Evolutionary conservation across 2,113 vertebrate genomes (phyloP), one percentile per base, ranked within the genome.

Genomic region (Rostratula benghalensis): DNA sequence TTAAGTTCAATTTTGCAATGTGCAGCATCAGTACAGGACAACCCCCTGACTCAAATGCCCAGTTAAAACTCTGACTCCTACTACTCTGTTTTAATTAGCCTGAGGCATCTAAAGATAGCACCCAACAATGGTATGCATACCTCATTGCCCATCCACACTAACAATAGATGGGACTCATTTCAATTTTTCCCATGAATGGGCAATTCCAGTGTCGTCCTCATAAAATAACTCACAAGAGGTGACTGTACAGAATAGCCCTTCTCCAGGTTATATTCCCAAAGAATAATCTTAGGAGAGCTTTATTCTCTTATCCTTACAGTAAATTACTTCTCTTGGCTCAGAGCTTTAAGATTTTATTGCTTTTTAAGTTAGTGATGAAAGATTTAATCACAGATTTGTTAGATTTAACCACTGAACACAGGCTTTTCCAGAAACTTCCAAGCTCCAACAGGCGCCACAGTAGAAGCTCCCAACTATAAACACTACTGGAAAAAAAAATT

Each of bases 351-450:
- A 80, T 86, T 90, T 93, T 89, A 88, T 83, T 93, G 93, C 81
- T 94, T 76, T 93, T 87, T 67, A 96, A 96, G 74, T 80, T 86
- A 54, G 60, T 0, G 0, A 68, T 87, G 56, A 87, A 95, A 93
- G 63, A 87, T 90, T 92, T 95, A 95, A 96, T 87, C 91, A 82
- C 64, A 95, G 92, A 97, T 95, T 92, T 95, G 50, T 92, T 80
- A 90, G 81, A 45, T 71, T 94, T 94, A 94, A 73, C n/a, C 41
- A 86, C 30, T n/a, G 43, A 80, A 64, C 61, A 59, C 6, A 41
- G 31, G 41, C 53, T 93, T 84, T 83, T 94, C 87, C 83, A 93
- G 57, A 96, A 93, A 33, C 45, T 81, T 94, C 46, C n/a, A 46
- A 69, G 35, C 22, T 73, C 37, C 61, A 91, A 41, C 35, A 83